Base-by-base conservation (phyloP, 53 echinoderm and acorn worm species). In the Hippasteria phrygiana region DNA sequence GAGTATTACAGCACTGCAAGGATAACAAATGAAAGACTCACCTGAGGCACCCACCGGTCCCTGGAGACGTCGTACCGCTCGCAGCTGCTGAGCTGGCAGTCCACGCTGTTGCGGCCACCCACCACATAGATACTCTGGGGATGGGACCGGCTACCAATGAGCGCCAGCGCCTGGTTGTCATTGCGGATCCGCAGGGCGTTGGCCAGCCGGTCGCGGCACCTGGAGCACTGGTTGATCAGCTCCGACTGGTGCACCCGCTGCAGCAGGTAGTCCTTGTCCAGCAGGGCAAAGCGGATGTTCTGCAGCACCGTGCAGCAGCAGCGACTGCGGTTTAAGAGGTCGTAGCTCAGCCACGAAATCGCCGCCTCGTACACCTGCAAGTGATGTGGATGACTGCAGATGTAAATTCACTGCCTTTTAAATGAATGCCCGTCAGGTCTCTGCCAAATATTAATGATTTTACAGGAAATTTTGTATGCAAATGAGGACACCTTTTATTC, bases 11-110 rank as follows among this genome's bases (percentile, higher is more conserved):
- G 5, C 6, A 11, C 11, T 45, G 11, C 6, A 45, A 45, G 46
- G 46, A 45, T 7, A 59, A 59, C 6, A 59, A 17, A 11, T 59
- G 59, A n/a, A 17, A 55, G 5, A 70, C 78, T 36, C 33, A 98
- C 99, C 99, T 98, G 99, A 14, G 99, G 99, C 33, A 98, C 91
- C 99, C 99, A 98, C 22, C 95, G 89, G 71, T 98, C 92, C 38
- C 94, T 87, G 2, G 93, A 93, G 5, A 92, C 99, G 71, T 98
- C 99, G 43, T 98, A 98, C 67, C 96, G 89, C 86, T 98, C 99
- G 53, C 95, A 95, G 78, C 94, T 96, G 70, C 94, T 98, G 62
- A 98, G 89, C 90, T 98, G 99, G 50, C 99, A 98, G 36, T 96
- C 96, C 48, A 96, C 89, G 66, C 96, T 96, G 69, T 98, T 98